phyloP scores from a whole-genome alignment of 2,888 invertebrate genomes.

The Steinernema carpocapsae region DNA sequence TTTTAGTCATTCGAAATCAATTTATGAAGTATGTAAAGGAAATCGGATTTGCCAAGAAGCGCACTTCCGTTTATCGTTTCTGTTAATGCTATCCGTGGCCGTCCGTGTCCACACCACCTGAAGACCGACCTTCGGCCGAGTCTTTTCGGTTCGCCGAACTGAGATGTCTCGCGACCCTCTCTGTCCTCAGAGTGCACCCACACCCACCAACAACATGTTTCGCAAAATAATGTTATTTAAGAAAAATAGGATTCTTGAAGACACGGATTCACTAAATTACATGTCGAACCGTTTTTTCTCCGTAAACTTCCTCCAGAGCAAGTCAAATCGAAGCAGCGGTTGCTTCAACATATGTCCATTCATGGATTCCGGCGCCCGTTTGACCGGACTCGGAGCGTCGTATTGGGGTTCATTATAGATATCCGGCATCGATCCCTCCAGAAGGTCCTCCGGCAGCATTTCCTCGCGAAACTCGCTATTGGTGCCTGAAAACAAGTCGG shows the following conservation, averaged over 20 bases:
- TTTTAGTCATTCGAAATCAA: conserved; percentile 31
- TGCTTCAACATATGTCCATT: conserved; percentile 27
- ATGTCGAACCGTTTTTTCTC: conserved; percentile 11
- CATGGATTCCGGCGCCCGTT: conserved; percentile 3
- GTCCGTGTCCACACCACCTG: background rate
- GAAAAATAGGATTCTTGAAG: no score
- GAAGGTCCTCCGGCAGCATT: background rate
- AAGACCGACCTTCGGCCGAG: no score
- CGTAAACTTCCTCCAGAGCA: conserved; percentile 7
- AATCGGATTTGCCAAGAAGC: conserved; percentile 24
- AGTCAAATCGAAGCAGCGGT: background rate
- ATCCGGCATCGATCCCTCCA: background rate
- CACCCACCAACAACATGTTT: background rate
- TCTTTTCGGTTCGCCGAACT: no score
- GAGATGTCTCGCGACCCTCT: no score
- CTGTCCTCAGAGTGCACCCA: no score
- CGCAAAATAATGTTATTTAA: background rate
- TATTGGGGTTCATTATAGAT: background rate
- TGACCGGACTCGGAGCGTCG: background rate
- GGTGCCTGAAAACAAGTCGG: background rate
- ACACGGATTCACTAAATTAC: background rate
- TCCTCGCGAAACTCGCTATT: background rate
- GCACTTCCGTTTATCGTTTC: conserved; percentile 34
- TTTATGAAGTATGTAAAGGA: conserved; percentile 28
- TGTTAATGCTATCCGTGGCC: background rate